These are phyloP conservation scores for Amphipoea lucens DNA, from an alignment of 2,888 invertebrate species.

Conservation along the genomic window DNA sequence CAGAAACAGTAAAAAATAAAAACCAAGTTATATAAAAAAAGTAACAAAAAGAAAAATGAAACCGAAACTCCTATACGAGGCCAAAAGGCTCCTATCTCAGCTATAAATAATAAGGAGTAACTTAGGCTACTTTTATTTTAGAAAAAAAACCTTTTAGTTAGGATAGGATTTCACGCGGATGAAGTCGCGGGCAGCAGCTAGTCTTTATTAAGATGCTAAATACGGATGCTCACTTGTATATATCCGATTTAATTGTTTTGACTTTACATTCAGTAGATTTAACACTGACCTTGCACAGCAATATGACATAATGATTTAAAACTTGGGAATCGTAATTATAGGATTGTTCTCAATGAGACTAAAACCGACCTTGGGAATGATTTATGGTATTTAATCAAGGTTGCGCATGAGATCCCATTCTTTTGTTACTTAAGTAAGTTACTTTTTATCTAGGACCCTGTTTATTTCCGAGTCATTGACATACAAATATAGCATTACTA, in stretches of 20 bases:
- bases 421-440: slow-evolving; percentile 19
- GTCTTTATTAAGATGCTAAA: slow-evolving; percentile 7
- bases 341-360: slow-evolving; percentile 31
- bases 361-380: slow-evolving; percentile 35
- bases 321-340: slow-evolving; percentile 5
- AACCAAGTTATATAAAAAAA: too few relatives aligned
- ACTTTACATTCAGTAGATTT: slow-evolving; percentile 28
- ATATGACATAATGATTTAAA: slow-evolving; percentile 24
- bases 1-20: too few relatives aligned
- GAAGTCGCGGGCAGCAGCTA: too few relatives aligned
- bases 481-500: not conserved
- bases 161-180: too few relatives aligned
- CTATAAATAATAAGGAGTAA: too few relatives aligned
- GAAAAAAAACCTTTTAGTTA: too few relatives aligned
- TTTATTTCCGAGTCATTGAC: not conserved
- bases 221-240: not conserved
- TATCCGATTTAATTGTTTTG: slow-evolving; percentile 51
- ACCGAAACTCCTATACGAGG: too few relatives aligned
- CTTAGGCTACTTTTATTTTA: too few relatives aligned
- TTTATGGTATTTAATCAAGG: slow-evolving; percentile 32
- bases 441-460: not conserved
- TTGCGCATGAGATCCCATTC: slow-evolving; percentile 11
- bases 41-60: too few relatives aligned
- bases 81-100: too few relatives aligned
- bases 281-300: slow-evolving; percentile 36